These are phyloP conservation scores for Dorcus hopei DNA, from an alignment of 2,888 invertebrate species.

Conservation along the genomic window DNA sequence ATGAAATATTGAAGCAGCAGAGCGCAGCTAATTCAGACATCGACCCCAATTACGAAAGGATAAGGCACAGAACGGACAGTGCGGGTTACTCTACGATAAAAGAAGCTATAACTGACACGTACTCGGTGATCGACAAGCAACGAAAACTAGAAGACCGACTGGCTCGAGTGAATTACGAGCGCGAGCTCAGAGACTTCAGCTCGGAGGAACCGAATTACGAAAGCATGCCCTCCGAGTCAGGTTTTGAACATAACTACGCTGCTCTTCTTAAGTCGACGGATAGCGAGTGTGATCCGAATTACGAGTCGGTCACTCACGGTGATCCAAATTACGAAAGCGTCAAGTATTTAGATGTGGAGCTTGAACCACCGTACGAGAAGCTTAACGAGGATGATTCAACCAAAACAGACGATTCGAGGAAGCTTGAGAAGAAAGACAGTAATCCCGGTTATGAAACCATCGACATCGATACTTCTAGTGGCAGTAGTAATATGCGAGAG, in stretches of 20 bases:
- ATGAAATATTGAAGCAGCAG: constrained; percentile 62
- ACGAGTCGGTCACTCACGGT: constrained; percentile 64
- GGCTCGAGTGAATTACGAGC: constrained; percentile 54
- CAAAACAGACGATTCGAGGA: constrained; percentile 28
- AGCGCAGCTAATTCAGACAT: constrained; percentile 51
- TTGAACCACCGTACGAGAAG: constrained; percentile 68
- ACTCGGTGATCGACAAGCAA: constrained; percentile 31
- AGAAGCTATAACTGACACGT: constrained; percentile 20
- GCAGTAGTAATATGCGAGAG: constrained; percentile 6
- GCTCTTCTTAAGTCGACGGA: constrained; percentile 55
- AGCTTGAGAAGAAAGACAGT: constrained; percentile 3
- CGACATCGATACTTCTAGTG: constrained; percentile 16
- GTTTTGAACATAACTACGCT: constrained; percentile 56
- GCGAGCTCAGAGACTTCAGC: constrained; percentile 42
- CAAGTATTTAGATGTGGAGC: constrained; percentile 64
- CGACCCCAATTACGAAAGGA: constrained; percentile 79
- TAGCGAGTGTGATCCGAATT: constrained; percentile 71
- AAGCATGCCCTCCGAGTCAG: constrained; percentile 59
- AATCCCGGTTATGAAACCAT: constrained; percentile 21
- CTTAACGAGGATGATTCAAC: constrained; percentile 41
- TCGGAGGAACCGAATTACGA: constrained; percentile 71
- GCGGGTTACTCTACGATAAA: constrained; percentile 42
- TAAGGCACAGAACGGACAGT: constrained; percentile 54
- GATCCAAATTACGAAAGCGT: constrained; percentile 84
- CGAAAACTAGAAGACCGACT: constrained; percentile 45